These are phyloP conservation scores for Proales similis DNA, from an alignment of 1,140 invertebrate species.

Conservation along the genomic window DNA sequence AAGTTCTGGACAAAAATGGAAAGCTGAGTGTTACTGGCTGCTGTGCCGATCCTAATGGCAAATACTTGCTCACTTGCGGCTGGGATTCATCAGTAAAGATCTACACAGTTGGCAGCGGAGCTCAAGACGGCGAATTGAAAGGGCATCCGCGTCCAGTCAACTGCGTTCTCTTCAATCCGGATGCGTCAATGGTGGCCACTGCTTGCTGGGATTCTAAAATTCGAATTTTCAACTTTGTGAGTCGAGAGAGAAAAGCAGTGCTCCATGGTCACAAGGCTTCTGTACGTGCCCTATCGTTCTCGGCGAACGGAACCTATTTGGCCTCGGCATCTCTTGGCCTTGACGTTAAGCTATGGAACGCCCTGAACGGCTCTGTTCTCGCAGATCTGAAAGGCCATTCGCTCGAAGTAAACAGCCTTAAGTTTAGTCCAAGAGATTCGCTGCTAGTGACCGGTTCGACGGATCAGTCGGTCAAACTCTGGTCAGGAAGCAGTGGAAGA, in stretches of 20 bases:
- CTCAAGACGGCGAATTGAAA: conserved; percentile 36
- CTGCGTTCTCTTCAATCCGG: conserved; percentile 52
- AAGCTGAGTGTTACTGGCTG: conserved; percentile 45
- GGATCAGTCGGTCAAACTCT: conserved; percentile 42
- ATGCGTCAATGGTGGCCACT: conserved; percentile 48
- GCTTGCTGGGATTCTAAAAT: conserved; percentile 50
- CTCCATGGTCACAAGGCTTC: conserved; percentile 48
- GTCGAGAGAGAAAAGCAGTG: conserved; percentile 41
- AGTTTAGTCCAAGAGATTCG: conserved; percentile 7
- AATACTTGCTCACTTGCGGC: conserved; percentile 45
- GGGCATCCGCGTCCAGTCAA: conserved; percentile 46
- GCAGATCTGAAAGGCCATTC: conserved; percentile 20
- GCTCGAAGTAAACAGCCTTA: conserved; percentile 13
- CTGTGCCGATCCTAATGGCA: conserved; percentile 43
- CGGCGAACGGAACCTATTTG: conserved; percentile 48
- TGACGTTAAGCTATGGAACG: conserved; percentile 50
- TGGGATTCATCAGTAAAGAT: conserved; percentile 51
- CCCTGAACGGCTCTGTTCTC: conserved; percentile 47
- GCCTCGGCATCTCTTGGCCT: conserved; percentile 50
- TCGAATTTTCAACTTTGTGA: conserved; percentile 50
- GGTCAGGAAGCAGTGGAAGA: conserved; percentile 48
- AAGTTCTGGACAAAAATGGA: conserved; percentile 44
- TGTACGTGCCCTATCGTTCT: conserved; percentile 47
- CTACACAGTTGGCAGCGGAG: conserved; percentile 46
- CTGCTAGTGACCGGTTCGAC: neutral